phyloP scores from a whole-genome alignment of 2,888 invertebrate genomes.

The Sinhomidia bicolor region DNA sequence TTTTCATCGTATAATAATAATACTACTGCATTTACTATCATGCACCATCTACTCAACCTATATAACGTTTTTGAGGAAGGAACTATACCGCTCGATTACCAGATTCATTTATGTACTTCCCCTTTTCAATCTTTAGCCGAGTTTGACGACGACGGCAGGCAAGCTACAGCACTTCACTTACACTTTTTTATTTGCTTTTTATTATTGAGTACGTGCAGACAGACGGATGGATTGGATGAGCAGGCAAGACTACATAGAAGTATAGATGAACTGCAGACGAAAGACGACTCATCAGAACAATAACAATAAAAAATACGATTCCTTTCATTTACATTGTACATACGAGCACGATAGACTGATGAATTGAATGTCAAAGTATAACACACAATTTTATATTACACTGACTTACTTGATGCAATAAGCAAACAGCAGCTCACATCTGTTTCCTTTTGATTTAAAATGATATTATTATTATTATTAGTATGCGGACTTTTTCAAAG shows the following conservation, averaged over 20 bases:
- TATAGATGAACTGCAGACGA: conserved; percentile 38
- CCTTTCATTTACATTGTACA: conserved; percentile 21
- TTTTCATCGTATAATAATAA: background rate
- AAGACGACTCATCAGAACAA: conserved; percentile 37
- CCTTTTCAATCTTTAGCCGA: conserved; percentile 49
- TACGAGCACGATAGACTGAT: conserved; percentile 23
- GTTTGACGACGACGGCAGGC: conserved; percentile 5
- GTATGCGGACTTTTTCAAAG: conserved; percentile 51
- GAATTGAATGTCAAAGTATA: conserved; percentile 69
- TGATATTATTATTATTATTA: conserved; percentile 42
- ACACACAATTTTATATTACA: background rate
- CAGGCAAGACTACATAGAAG: conserved; percentile 20
- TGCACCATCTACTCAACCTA: background rate
- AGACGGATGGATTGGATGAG: conserved; percentile 66
- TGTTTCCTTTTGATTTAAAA: conserved; percentile 64
- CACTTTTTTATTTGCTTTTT: conserved; percentile 32
- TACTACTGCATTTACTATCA: background rate
- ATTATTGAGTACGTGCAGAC: conserved; percentile 72
- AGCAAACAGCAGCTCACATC: conserved; percentile 65
- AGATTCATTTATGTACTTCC: conserved; percentile 67
- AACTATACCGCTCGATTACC: conserved; percentile 65
- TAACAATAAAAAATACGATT: conserved; percentile 45
- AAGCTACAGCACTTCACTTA: conserved; percentile 36
- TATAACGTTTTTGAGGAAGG: conserved; percentile 46
- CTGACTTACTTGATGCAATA: background rate